phyloP scores from a whole-genome alignment of 2,888 invertebrate genomes.

The Nezara viridula region DNA sequence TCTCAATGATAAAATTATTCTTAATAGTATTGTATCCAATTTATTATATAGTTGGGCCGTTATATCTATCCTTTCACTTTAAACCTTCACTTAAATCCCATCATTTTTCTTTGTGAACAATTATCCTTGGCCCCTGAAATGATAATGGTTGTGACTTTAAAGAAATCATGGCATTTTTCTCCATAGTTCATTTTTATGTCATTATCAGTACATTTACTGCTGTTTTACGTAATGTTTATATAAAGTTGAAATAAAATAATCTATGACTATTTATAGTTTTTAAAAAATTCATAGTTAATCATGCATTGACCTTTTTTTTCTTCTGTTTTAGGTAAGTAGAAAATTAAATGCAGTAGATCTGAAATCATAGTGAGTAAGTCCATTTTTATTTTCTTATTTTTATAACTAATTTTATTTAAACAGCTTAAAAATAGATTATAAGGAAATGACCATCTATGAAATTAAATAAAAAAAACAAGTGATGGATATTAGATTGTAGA shows the following conservation, averaged over 20 bases:
- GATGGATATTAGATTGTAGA: too few relatives aligned
- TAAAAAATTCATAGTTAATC: too few relatives aligned
- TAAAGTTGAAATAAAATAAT: too few relatives aligned
- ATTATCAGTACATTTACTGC: not conserved
- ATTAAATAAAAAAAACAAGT: too few relatives aligned
- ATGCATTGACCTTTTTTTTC: not conserved
- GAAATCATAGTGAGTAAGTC: not conserved
- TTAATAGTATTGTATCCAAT: not conserved
- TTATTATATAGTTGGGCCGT: not conserved
- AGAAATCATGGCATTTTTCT: not conserved
- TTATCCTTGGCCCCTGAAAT: not conserved
- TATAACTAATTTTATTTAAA: too few relatives aligned
- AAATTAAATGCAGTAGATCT: not conserved
- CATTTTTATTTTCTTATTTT: not conserved
- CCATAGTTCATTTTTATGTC: not conserved
- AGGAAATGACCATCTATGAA: too few relatives aligned
- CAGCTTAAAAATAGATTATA: too few relatives aligned
- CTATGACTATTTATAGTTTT: too few relatives aligned
- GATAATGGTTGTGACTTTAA: not conserved
- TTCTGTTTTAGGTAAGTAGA: slow-evolving; percentile 2
- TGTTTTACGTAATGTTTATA: too few relatives aligned
- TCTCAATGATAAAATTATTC: not conserved
- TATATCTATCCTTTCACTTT: not conserved
- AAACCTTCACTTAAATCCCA: not conserved
- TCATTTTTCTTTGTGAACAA: not conserved